Base-by-base conservation (phyloP, 2,797 vertebrate species). In the Megaceryle alcyon region DNA sequence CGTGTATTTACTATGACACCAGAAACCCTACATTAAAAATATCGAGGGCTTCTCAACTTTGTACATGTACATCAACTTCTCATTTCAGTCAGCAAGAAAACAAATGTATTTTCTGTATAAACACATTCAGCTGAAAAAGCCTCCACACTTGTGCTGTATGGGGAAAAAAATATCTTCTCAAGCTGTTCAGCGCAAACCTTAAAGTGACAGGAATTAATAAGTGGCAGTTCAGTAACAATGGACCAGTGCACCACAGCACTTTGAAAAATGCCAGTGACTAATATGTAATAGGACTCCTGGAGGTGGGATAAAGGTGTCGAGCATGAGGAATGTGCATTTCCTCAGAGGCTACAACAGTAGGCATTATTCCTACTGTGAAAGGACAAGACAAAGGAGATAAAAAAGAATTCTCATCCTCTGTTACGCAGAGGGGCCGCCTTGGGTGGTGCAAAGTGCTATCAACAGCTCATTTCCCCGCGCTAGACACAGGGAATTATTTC, bases 141-240 rank as follows among this genome's bases (percentile, higher is more conserved):
- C 28, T 73, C 28, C 35, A 70, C 61, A 72, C 19, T 64, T 59
- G 7, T 29, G 12, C 20, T 77, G 3, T n/a, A 25, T 5, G n/a
- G 37, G 4, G 20, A 59, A 15, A 63, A 15, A 92, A 59, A 80
- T 11, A 19, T 26, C 54, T 90, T 91, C 33, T 81, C 71, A 68
- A 70, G 28, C 31, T 69, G n/a, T 23, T 86, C 48, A 43, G 31
- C 63, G 65, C 26, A 89, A 73, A 82, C 72, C 28, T 95, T 90
- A 59, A 5, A 82, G 92, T 80, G 81, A 75, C 66, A 90, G 82
- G 37, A 92, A 94, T 86, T 88, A 87, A 9, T 91, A 94, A 68
- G 18, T 25, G 53, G 84, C 78, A 83, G 33, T 41, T 92, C 64
- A 78, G 56, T 80, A 73, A 53, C 26, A 78, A 59, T 26, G 53